phyloP scores from a whole-genome alignment of 2,797 vertebrate species.

The Bufotes viridis region DNA sequence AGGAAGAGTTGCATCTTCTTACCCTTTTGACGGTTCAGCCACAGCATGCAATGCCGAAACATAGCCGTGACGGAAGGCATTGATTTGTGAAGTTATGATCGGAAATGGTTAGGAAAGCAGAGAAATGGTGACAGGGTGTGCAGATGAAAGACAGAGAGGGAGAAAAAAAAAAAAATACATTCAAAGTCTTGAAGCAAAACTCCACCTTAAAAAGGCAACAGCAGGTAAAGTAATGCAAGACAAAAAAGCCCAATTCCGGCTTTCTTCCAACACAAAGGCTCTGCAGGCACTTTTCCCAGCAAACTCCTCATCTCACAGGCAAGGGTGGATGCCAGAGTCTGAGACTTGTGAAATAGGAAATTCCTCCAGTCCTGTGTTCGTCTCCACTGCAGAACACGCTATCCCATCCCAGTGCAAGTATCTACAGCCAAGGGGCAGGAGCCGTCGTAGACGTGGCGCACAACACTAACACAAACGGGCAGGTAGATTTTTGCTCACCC shows the following conservation, averaged over 20 bases:
- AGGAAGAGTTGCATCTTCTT: slow-evolving; percentile 78
- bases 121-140: slow-evolving; percentile 78
- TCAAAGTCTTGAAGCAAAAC: slow-evolving; percentile 76
- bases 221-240: slow-evolving; percentile 67
- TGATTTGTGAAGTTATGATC: slow-evolving; percentile 79
- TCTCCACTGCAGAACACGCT: slow-evolving; percentile 73
- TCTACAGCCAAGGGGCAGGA: slow-evolving; percentile 67
- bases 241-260: slow-evolving; percentile 59
- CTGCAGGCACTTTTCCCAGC: slow-evolving; percentile 54
- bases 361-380: slow-evolving; percentile 62
- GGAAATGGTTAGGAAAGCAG: slow-evolving; percentile 73
- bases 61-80: slow-evolving; percentile 98
- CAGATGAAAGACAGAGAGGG: slow-evolving; percentile 84
- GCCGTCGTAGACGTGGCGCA: slow-evolving; percentile 55
- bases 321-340: slow-evolving; percentile 69
- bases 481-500: slow-evolving; percentile 85
- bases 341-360: slow-evolving; percentile 19
- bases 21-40: slow-evolving; percentile 99
- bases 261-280: slow-evolving; percentile 67
- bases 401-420: slow-evolving; percentile 75
- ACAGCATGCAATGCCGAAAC: slow-evolving; percentile 99
- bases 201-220: slow-evolving; percentile 74
- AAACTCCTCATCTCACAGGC: slow-evolving; percentile 68
- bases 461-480: slow-evolving; percentile 33
- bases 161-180: slow-evolving; percentile 70